Base-by-base conservation (phyloP, 2,888 invertebrate genomes). In the Pheosia gnoma region DNA sequence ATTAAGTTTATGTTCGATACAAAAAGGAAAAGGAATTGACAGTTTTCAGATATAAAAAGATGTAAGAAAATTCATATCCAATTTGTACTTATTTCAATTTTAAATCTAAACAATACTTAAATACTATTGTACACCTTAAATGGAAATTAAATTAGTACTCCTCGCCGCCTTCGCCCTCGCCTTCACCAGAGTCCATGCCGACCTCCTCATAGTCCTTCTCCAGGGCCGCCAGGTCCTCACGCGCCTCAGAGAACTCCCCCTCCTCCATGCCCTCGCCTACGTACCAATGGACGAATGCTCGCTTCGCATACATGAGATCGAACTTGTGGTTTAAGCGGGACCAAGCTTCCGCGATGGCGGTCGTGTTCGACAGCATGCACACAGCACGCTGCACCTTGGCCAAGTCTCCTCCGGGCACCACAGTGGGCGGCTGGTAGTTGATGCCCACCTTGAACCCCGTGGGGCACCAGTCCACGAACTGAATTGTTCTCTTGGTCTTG, bases 271-370 rank as follows among this genome's bases (percentile, higher is more conserved):
- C 96, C 86, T 97, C 96, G 69, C 97, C 97, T 59, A 97, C 97
- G 85, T 97, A 97, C 98, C 98, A 98, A 88, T 98, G 98, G 59
- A 98, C 98, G 87, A 99, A 99, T 37, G 98, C 98, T 75, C 98
- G 95, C 94, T 98, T 98, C 78, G 98, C 98, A 85, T 98, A 99
- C 98, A 98, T 98, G 77, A 98, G 94, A 88, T 98, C 98, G 86
- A 98, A 98, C 90, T 98, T 98, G 88, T 98, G 98, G 89, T 99
- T 98, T 66, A 99, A 95, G 78, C 98, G 96, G 60, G 98, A 98
- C 98, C 98, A 99, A 53, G 98, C 98, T 86, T 99, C 98, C n/a
- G 98, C 98, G 81, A 99, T 98, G 66, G 98, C 98, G 0, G 98
- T 99, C 57, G 98, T 99, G 96, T 99, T 99, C 60, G 98, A 98